Evolutionary conservation across 2,113 vertebrate genomes (phyloP).

Genomic region (Polypterus senegalus): DNA sequence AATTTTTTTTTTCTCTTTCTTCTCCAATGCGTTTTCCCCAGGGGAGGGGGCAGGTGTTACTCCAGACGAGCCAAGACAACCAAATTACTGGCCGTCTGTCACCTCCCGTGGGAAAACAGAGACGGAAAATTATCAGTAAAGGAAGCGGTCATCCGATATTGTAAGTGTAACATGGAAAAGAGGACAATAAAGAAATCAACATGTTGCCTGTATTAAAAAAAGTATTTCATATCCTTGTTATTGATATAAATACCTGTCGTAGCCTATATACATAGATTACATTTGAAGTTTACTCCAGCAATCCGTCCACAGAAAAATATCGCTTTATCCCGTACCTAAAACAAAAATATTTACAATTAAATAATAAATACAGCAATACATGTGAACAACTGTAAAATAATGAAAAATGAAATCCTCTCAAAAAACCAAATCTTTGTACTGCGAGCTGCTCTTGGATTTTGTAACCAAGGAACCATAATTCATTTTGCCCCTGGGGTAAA

Average conservation of each 20-base stretch:
- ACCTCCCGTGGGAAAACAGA: conserved; percentile 76
- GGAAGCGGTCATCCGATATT: conserved; percentile 35
- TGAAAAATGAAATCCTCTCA: too few species aligned
- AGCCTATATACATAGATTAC: too few species aligned
- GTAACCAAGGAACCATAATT: not conserved
- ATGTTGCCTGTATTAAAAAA: not conserved
- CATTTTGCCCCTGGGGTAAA: not conserved
- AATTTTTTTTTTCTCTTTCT: conserved; percentile 38
- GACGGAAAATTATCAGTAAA: conserved; percentile 54
- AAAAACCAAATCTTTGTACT: not conserved
- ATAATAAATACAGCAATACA: too few species aligned
- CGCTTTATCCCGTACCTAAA: not conserved
- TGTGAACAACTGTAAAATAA: too few species aligned
- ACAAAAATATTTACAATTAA: not conserved
- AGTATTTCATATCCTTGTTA: too few species aligned
- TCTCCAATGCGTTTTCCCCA: conserved; percentile 68
- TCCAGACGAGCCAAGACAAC: conserved; percentile 98
- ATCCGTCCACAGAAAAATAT: not conserved
- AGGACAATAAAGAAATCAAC: conserved; percentile 1
- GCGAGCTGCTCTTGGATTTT: not conserved
- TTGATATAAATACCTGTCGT: too few species aligned
- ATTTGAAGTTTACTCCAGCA: not conserved
- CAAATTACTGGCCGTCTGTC: conserved; percentile 98
- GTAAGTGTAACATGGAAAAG: conserved; percentile 16
- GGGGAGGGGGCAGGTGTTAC: conserved; percentile 97